Base-by-base conservation (phyloP, 2,888 invertebrate genomes). In the Andrena haemorrhoa region DNA sequence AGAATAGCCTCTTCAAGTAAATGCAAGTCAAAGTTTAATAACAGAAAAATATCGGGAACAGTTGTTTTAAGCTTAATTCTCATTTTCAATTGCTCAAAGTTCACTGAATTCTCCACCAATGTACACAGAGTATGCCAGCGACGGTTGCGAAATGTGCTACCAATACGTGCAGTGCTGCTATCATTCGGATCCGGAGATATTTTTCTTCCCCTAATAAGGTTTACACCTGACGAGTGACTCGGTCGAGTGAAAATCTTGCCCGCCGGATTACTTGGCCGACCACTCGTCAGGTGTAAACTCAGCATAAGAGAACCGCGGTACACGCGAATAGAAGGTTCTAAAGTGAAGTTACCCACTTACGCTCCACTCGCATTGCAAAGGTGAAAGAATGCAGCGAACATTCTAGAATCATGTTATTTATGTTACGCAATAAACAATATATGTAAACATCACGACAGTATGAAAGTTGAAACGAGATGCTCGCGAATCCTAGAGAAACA, bases 131-230 rank as follows among this genome's bases (percentile, higher is more conserved):
- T 53, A 76, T 26, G 33, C 33, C 8, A 68, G 69, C 1, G 86
- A 92, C 7, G 65, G 65, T 0, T 92, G 92, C 79, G 75, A 86
- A 20, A 74, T 86, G 16, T 64, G 89, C 23, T 92, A 76, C 66
- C 64, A 74, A 10, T 92, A 85, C 75, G 33, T 86, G 35, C 87
- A 89, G 66, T 92, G 92, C 75, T 74, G 35, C 16, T 89, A 89
- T 76, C 53, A 84, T 0, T 20, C n/a, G 7, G 89, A 89, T 71
- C 75, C 89, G 23, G 87, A 78, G 20, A 68, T 75, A 0, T 92
- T 90, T 70, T 89, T 91, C 72, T 92, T 92, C 49, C 91, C 91
- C 1, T 91, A n/a, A n/a, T n/a, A n/a, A n/a, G n/a, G n/a, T n/a
- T n/a, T n/a, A n/a, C n/a, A n/a, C n/a, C n/a, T n/a, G n/a, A n/a